Conservation (phyloP, 1,140 invertebrate species). For the Lucilia cuprina region DNA sequence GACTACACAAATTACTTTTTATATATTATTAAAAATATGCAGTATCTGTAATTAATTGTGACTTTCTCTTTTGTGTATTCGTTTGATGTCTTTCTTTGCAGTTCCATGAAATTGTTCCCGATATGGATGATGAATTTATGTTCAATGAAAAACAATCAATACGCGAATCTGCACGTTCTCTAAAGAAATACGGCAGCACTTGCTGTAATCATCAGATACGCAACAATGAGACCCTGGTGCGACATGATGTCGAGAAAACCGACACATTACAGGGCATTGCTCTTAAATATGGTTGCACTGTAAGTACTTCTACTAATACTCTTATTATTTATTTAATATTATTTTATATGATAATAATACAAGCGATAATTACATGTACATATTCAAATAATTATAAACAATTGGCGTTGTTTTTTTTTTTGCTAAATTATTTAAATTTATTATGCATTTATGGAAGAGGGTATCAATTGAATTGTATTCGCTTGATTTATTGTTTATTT, state of each 20-base stretch:
- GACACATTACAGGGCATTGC: slow-evolving; percentile 94
- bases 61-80: slow-evolving; percentile 19
- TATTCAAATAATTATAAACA: too few species aligned
- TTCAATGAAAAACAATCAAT: slow-evolving; percentile 86
- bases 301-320: slow-evolving; percentile 64
- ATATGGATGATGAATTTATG: slow-evolving; percentile 75
- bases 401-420: too few species aligned
- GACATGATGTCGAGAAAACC: slow-evolving; percentile 78
- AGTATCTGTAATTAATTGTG: background rate
- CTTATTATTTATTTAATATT: too few species aligned
- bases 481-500: too few species aligned
- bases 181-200: slow-evolving; percentile 91
- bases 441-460: too few species aligned
- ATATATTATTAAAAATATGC: background rate
- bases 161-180: slow-evolving; percentile 78
- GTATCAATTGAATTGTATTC: too few species aligned
- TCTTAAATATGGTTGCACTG: slow-evolving; percentile 89
- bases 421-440: too few species aligned
- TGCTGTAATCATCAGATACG: slow-evolving; percentile 71
- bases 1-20: background rate
- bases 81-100: slow-evolving; percentile 43
- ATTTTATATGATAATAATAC: too few species aligned
- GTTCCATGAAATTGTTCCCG: slow-evolving; percentile 62
- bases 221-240: slow-evolving; percentile 74
- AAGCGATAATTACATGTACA: too few species aligned